Base-by-base conservation (phyloP, 2,888 invertebrate species). In the Thera obeliscata region DNA sequence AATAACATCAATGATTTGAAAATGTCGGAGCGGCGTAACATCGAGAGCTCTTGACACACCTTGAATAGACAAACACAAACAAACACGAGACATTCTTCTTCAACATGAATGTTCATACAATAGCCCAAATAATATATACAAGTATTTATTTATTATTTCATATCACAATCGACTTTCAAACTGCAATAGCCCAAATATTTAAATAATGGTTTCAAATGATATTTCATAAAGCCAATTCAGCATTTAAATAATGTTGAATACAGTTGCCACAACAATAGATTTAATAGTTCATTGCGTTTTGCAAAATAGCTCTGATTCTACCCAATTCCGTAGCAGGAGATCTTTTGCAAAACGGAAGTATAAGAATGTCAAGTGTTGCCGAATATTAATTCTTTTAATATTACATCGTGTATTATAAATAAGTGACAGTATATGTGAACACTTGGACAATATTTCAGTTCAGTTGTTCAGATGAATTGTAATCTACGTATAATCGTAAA, bases 321-420 rank as follows among this genome's bases (percentile, higher is more conserved):
- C 56, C 41, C 43, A 38, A 52, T 68, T 66, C 46, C 70, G 64
- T 67, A 71, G 74, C 73, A 74, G 65, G 62, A 61, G 71, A 74
- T 80, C 74, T 82, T 81, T 81, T 82, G 81, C 81, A 84, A 83
- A 83, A 74, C 69, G 72, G 72, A 74, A 64, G 69, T 84, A 85
- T 82, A 78, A 78, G 91, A 91, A 92, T 93, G 92, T 93, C 93
- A 93, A 93, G 93, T 93, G 93, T 93, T 93, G 93, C 93, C 86
- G 92, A 92, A 92, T 91, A 92, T 85, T 84, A 87, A 88, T 89
- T 91, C 87, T 87, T 91, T 92, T 91, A 91, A 91, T 92, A 92
- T 88, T 88, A 91, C 91, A 87, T 87, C 89, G 86, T 92, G 87
- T 93, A 90, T 86, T 88, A 89, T 90, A 87, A 82, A 84, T 93